Evolutionary conservation across 2,888 invertebrate genomes (phyloP).

Genomic region (Pediacus dermestoides): DNA sequence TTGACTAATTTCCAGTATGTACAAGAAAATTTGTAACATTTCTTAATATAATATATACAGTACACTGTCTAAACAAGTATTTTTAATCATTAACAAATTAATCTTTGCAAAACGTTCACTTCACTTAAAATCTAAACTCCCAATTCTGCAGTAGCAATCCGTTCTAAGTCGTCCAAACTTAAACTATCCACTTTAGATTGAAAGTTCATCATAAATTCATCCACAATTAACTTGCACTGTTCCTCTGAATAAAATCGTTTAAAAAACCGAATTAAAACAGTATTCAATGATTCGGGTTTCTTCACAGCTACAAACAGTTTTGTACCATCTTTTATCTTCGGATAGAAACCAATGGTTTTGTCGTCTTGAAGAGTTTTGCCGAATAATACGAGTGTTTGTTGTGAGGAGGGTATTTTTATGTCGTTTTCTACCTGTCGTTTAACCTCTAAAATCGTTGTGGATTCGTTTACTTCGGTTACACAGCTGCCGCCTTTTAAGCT

Average conservation of each 20-base stretch:
- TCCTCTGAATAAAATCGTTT: constrained; percentile 61
- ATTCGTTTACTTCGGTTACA: constrained; percentile 59
- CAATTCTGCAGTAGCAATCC: constrained; percentile 47
- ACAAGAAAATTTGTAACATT: no score
- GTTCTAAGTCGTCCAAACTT: constrained; percentile 49
- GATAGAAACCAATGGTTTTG: constrained; percentile 65
- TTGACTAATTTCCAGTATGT: no score
- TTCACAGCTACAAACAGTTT: constrained; percentile 70
- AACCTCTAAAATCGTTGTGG: constrained; percentile 62
- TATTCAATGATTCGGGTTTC: constrained; percentile 61
- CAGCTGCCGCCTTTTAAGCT: constrained; percentile 70
- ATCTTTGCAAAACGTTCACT: no score
- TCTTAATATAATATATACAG: no score
- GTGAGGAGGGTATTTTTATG: constrained; percentile 63
- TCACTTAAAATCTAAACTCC: no score
- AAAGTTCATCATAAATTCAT: constrained; percentile 55
- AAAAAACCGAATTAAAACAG: constrained; percentile 57
- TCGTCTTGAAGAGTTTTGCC: constrained; percentile 72
- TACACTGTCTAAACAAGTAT: no score
- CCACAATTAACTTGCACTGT: constrained; percentile 61
- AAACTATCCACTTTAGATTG: constrained; percentile 44
- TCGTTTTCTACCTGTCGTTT: constrained; percentile 64
- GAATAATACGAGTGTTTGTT: constrained; percentile 68
- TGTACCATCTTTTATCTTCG: constrained; percentile 69
- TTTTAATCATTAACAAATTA: no score